Evolutionary conservation across 2,888 invertebrate species (phyloP), one percentile per base, ranked within the genome.

Genomic region (Leptogaster cylindrica): DNA sequence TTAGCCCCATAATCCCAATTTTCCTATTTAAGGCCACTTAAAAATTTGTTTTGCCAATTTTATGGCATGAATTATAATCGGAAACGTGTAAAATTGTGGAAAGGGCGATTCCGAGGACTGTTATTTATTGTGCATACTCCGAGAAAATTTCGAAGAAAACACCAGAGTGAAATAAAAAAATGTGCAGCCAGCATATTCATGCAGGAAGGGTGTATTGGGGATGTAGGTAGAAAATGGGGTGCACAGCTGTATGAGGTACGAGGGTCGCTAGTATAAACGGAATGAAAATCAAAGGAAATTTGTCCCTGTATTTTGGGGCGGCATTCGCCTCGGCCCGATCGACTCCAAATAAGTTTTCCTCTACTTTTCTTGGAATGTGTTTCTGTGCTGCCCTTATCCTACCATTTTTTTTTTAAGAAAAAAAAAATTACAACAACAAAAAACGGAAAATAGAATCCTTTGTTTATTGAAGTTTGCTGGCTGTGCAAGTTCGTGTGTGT

Each of bases 361-460:
- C 41, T 61, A 16, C 3, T 31, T 44, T 61, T 61, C 28, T 44
- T 44, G 61, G 41, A 61, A 61, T 44, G 44, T 41, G 44, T 55
- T 50, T 55, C 25, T 39, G 8, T 23, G 46, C 23, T 23, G 46
- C 6, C 23, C 23, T 46, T 46, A 16, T 46, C 23, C 27, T 25
- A n/a, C n/a, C 27, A n/a, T 25, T 25, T 25, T 48, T 48, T 41
- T 41, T 16, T 16, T n/a, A n/a, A n/a, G n/a, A n/a, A n/a, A n/a
- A n/a, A n/a, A n/a, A n/a, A n/a, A n/a, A n/a, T n/a, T n/a, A n/a
- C n/a, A n/a, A n/a, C n/a, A n/a, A n/a, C 25, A 27, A 44, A 61
- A 61, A 61, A 44, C 61, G 61, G 44, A 61, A 61, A 61, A 61
- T 61, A 44, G 61, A 31, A 61, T 41, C 61, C 44, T 61, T 61